Evolutionary conservation across 2,888 invertebrate genomes (phyloP).

Genomic region (Xestia c-nigrum): DNA sequence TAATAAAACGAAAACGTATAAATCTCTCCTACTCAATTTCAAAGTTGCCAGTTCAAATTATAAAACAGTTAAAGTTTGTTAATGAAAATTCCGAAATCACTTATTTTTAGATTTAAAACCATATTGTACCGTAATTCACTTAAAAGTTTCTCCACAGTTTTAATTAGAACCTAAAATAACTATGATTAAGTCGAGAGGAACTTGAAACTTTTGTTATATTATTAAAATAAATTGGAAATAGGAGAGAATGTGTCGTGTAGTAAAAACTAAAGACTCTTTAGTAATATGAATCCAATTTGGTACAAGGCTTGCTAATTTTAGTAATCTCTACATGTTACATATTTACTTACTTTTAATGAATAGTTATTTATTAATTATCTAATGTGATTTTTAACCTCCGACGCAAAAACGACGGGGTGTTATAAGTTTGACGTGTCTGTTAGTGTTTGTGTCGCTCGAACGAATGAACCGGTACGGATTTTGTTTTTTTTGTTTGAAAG

Average conservation of each 20-base stretch:
- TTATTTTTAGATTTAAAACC: background rate
- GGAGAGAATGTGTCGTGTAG: background rate
- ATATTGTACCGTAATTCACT: background rate
- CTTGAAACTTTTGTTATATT: background rate
- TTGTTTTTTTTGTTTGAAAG: no score
- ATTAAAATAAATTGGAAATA: constrained; percentile 1
- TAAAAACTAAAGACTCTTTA: background rate
- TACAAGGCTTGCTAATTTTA: background rate
- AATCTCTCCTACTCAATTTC: background rate
- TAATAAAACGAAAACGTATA: background rate
- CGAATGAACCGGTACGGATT: no score
- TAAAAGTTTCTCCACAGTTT: background rate
- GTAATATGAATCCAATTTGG: background rate
- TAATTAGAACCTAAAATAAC: background rate
- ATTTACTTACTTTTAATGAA: background rate
- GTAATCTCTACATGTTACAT: background rate
- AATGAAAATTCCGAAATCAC: background rate
- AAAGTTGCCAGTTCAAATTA: constrained; percentile 4
- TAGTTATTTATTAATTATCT: no score
- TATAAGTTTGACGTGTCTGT: no score
- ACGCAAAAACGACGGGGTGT: no score
- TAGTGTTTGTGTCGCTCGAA: no score
- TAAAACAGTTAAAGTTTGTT: background rate
- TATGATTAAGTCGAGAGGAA: background rate
- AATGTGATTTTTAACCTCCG: no score